A percentile compares a stretch with the other conserved stretches of the same genome.
These are phyloP conservation scores for Reticulitermes speratus DNA, from an alignment of 1,140 invertebrate genomes.

Conservation along the genomic window DNA sequence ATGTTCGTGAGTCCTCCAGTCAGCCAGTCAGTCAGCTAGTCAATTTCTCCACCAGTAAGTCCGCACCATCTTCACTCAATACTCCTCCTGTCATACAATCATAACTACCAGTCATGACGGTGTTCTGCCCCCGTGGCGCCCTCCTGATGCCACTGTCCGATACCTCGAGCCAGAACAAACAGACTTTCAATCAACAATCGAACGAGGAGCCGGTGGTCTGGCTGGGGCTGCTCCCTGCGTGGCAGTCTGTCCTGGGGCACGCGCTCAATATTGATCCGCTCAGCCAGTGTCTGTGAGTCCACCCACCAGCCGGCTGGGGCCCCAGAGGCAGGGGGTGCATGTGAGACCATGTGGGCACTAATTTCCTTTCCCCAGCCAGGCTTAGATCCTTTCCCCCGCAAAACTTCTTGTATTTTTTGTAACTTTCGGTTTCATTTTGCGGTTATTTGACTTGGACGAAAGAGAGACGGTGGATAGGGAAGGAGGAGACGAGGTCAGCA, in stretches of 20 bases:
- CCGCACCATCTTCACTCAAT: too few species aligned
- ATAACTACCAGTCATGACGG: too few species aligned
- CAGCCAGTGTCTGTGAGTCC: not conserved
- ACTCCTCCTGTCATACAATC: too few species aligned
- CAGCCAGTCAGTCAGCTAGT: too few species aligned
- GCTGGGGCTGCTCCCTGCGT: not conserved
- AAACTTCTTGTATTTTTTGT: not conserved
- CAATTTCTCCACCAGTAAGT: too few species aligned
- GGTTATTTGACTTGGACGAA: too few species aligned
- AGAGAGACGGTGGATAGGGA: too few species aligned
- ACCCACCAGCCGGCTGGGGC: not conserved
- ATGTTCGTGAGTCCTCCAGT: too few species aligned
- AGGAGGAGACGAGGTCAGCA: too few species aligned
- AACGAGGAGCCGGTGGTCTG: not conserved
- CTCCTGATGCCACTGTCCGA: too few species aligned
- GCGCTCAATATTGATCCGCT: not conserved
- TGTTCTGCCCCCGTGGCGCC: too few species aligned
- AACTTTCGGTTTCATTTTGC: too few species aligned
- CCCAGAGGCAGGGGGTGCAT: not conserved
- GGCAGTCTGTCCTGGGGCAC: not conserved
- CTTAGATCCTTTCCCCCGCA: not conserved
- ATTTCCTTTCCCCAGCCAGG: not conserved
- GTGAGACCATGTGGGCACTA: conserved; percentile 3
- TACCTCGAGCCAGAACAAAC: not conserved
- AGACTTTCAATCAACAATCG: not conserved